Evolutionary conservation across 2,797 vertebrate genomes (phyloP).

Genomic region (Threskiornis aethiopicus): DNA sequence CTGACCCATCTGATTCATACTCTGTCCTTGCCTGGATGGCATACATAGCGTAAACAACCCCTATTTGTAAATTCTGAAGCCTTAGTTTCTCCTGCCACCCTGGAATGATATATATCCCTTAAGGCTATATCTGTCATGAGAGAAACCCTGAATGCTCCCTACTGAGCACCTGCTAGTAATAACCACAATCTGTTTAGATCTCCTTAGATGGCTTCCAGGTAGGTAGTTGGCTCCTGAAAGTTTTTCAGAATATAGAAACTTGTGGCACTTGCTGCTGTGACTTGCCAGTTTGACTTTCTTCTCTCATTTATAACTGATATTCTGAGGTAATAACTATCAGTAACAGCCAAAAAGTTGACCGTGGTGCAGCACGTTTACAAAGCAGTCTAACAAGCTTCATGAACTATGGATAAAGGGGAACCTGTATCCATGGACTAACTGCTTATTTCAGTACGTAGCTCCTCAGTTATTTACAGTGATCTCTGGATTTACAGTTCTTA

Average conservation of each 20-base stretch:
- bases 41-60: background rate
- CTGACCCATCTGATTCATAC: background rate
- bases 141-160: background rate
- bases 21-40: background rate
- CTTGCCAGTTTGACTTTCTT: background rate
- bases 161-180: background rate
- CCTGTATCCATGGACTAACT: background rate
- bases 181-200: background rate
- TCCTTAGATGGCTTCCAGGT: background rate
- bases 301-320: background rate
- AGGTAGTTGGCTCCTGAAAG: background rate
- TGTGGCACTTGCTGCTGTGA: background rate
- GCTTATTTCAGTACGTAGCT: background rate
- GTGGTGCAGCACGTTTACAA: background rate
- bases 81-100: background rate
- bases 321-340: background rate
- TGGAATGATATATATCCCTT: background rate
- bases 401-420: background rate
- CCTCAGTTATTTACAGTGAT: background rate
- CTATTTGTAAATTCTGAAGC: background rate
- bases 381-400: background rate
- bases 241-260: background rate
- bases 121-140: background rate
- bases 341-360: background rate
- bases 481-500: background rate